A percentile compares a stretch with the other conserved stretches of the same genome.
These are phyloP conservation scores for Axinella damicornis DNA, from an alignment of 37 sponge, comb jelly and placozoan genomes.

Conservation along the genomic window DNA sequence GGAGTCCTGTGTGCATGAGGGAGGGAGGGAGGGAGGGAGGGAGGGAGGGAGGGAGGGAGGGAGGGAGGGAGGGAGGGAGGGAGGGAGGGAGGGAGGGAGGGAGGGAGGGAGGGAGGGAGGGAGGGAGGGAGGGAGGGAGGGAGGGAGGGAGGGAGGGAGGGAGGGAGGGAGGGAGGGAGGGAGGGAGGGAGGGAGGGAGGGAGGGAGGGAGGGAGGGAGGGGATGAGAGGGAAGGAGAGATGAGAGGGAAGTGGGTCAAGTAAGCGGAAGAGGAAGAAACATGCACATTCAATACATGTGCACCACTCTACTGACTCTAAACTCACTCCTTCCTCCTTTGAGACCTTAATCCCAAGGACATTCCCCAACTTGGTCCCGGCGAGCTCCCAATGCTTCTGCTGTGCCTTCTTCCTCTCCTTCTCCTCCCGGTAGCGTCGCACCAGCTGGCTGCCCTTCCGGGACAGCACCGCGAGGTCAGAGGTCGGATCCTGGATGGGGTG, in stretches of 20 bases:
- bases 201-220: too few relatives aligned
- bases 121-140: too few relatives aligned
- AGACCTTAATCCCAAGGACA: slow-evolving; percentile 92
- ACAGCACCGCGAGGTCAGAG: slow-evolving; percentile 94
- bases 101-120: too few relatives aligned
- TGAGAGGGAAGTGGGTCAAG: too few relatives aligned
- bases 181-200: neutral
- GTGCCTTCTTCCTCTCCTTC: slow-evolving; percentile 98
- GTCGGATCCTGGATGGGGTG: slow-evolving; percentile 98
- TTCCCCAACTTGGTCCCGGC: slow-evolving; percentile 96
- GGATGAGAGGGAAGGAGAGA: neutral
- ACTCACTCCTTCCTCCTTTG: slow-evolving; percentile 74
- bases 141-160: too few relatives aligned
- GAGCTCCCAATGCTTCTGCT: slow-evolving; percentile 97
- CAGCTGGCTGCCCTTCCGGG: slow-evolving; percentile 93
- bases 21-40: neutral
- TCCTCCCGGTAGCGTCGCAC: slow-evolving; percentile 90
- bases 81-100: too few relatives aligned
- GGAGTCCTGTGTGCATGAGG: slow-evolving; percentile 57
- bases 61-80: neutral
- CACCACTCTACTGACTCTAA: neutral
- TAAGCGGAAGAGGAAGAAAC: too few relatives aligned
- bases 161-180: too few relatives aligned
- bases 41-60: neutral
- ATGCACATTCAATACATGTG: neutral